Evolutionary conservation across 2,797 vertebrate genomes (phyloP).

Genomic region (Vultur gryphus): DNA sequence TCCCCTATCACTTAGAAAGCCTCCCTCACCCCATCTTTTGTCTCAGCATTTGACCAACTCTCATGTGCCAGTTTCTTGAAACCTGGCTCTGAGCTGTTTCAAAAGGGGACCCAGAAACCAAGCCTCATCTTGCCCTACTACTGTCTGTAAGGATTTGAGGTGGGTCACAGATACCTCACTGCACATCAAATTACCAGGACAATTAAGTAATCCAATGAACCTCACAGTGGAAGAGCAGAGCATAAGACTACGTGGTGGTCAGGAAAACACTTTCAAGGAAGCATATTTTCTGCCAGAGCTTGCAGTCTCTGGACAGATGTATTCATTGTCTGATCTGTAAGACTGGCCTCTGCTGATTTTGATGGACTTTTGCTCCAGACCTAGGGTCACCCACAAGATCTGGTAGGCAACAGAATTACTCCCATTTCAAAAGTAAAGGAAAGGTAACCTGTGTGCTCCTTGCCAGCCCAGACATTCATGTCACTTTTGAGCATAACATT

Average conservation of each 20-base stretch:
- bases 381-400: background rate
- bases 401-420: background rate
- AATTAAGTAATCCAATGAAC: background rate
- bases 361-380: background rate
- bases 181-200: background rate
- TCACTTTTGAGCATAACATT: background rate
- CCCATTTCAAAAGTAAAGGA: background rate
- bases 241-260: background rate
- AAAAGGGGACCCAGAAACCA: background rate
- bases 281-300: background rate
- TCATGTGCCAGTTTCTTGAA: background rate
- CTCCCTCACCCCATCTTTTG: background rate
- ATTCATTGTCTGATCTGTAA: background rate
- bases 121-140: background rate
- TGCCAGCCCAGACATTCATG: background rate
- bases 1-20: background rate
- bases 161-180: background rate
- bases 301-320: background rate
- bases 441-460: background rate
- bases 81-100: background rate
- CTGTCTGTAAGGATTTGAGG: background rate
- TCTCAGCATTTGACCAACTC: background rate
- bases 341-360: background rate
- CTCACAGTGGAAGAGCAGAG: background rate
- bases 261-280: background rate